A percentile compares a stretch with the other conserved stretches of the same genome.
Evolutionary conservation across 2,113 vertebrate species (phyloP).

Genomic region (Otolemur garnettii): DNA sequence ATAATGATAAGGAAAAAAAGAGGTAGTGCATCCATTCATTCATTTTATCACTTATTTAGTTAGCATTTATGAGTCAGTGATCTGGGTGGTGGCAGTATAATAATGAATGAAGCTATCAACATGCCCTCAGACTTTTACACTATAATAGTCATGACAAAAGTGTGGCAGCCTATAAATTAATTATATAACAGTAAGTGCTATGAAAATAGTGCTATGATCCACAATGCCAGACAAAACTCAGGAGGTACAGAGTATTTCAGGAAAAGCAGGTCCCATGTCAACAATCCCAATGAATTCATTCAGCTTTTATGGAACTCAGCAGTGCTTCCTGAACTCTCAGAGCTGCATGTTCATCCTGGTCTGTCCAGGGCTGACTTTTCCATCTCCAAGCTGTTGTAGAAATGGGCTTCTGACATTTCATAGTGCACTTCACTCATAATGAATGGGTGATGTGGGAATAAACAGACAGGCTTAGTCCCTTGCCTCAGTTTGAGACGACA

Average conservation of each 20-base stretch:
- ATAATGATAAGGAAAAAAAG: neutral
- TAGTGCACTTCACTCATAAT: neutral
- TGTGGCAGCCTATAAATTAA: neutral
- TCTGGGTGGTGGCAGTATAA: neutral
- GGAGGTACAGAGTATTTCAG: neutral
- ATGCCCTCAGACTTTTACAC: neutral
- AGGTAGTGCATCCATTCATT: neutral
- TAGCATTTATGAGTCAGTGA: neutral
- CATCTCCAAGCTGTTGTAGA: neutral
- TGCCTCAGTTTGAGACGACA: neutral
- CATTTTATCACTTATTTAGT: neutral
- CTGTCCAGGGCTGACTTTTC: neutral
- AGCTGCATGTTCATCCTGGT: rapidly evolving
- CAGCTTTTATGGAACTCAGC: neutral
- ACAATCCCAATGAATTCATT: neutral
- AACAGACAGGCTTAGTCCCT: neutral
- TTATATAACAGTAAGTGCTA: neutral
- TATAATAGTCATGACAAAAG: neutral
- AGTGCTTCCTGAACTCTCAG: neutral
- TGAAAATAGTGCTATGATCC: neutral
- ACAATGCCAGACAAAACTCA: neutral
- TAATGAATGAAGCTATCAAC: neutral
- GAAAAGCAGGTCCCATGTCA: neutral
- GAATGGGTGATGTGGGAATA: neutral
- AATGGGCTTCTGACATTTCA: neutral